Evolutionary conservation across 1,140 invertebrate species (phyloP).

Genomic region (Eriosoma lanigerum): DNA sequence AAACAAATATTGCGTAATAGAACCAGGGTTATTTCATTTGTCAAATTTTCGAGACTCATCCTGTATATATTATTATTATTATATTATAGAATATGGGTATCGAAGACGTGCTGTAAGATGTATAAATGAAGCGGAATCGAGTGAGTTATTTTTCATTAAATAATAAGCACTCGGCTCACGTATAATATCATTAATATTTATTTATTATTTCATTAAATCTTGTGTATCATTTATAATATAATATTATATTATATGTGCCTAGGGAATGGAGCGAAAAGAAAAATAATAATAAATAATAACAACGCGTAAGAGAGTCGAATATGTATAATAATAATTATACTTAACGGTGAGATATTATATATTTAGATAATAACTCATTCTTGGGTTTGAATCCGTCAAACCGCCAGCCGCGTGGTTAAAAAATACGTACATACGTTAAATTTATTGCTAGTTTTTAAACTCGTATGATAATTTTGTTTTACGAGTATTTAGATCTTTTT

Average conservation of each 20-base stretch:
- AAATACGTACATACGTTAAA: too few species aligned
- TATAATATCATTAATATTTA: constrained; percentile 18
- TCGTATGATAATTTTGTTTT: constrained; percentile 32
- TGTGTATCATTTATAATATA: not conserved
- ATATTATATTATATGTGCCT: too few species aligned
- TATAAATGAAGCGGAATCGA: not conserved
- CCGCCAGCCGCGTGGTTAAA: not conserved
- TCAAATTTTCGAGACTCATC: too few species aligned
- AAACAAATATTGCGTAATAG: too few species aligned
- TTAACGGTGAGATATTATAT: constrained; percentile 31
- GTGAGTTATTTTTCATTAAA: constrained; percentile 2
- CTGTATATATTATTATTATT: too few species aligned
- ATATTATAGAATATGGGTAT: too few species aligned
- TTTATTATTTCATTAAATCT: constrained; percentile 4
- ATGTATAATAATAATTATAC: constrained; percentile 15
- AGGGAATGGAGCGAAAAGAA: not conserved
- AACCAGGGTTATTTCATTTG: too few species aligned
- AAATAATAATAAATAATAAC: not conserved
- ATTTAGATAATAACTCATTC: constrained; percentile 6
- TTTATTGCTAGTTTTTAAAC: too few species aligned
- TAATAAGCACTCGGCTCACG: not conserved
- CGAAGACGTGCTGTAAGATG: too few species aligned
- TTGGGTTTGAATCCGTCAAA: constrained; percentile 23
- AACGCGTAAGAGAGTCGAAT: not conserved
- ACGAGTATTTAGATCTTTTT: constrained; percentile 28